Percentiles rank a stretch among this genome's conserved stretches.
Evolutionary conservation across 1,140 invertebrate genomes (phyloP).

Genomic region (Adoxophyes honmai): DNA sequence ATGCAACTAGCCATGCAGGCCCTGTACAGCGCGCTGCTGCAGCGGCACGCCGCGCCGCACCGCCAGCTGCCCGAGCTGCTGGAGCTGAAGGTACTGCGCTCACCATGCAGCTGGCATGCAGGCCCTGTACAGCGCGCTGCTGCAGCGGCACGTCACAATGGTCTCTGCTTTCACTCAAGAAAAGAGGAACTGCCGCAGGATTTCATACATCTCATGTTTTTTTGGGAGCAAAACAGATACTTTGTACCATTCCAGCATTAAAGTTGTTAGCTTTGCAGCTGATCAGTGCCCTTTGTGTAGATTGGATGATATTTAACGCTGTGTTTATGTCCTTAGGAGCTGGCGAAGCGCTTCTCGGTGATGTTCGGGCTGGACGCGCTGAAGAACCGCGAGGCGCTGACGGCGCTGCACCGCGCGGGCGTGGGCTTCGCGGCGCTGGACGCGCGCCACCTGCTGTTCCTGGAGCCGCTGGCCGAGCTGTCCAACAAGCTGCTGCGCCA

Average conservation of each 20-base stretch:
- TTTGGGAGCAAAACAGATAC: no score
- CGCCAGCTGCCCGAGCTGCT: conserved; percentile 84
- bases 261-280: no score
- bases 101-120: conserved; percentile 76
- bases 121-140: conserved; percentile 24
- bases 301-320: no score
- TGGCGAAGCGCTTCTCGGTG: conserved; percentile 97
- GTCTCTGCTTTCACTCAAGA: no score
- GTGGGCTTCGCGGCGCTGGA: conserved; percentile 92
- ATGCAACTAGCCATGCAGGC: conserved; percentile 94
- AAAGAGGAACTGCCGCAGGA: no score
- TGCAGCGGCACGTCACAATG: no score
- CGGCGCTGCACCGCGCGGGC: conserved; percentile 95
- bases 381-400: conserved; percentile 98
- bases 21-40: conserved; percentile 85
- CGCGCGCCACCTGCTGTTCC: conserved; percentile 86
- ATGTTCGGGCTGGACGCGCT: conserved; percentile 98
- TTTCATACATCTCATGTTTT: no score
- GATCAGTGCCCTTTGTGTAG: no score
- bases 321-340: no score
- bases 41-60: conserved; percentile 35
- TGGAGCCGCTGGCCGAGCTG: conserved; percentile 97
- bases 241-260: no score
- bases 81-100: conserved; percentile 87
- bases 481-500: conserved; percentile 97